Evolutionary conservation across 2,113 vertebrate species (phyloP).

Genomic region (Syngnathus scovelli): DNA sequence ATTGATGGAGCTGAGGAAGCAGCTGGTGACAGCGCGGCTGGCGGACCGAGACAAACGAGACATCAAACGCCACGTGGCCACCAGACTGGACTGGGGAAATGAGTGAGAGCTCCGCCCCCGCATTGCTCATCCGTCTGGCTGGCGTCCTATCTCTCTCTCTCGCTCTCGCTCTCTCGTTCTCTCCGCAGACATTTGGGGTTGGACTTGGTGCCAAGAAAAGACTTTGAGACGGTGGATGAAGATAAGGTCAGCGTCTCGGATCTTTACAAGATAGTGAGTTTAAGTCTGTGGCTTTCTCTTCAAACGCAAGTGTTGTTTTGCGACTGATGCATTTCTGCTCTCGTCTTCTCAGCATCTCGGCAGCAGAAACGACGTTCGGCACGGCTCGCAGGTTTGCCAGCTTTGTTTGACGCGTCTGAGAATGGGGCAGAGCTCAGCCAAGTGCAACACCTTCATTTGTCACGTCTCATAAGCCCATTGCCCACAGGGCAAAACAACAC

Average conservation of each 20-base stretch:
- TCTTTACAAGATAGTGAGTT: conserved; percentile 95
- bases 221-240: conserved; percentile 95
- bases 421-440: too few relatives aligned
- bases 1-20: conserved; percentile 91
- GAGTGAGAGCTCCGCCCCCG: conserved; percentile 77
- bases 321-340: background rate
- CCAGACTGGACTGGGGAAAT: conserved; percentile 97
- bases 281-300: background rate
- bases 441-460: too few relatives aligned
- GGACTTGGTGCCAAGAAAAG: conserved; percentile 93
- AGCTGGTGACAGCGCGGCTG: conserved; percentile 86
- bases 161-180: too few relatives aligned
- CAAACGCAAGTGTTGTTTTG: background rate
- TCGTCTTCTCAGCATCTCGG: conserved; percentile 82
- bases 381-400: conserved; percentile 85
- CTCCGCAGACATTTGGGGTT: conserved; percentile 86
- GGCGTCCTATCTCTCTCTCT: background rate
- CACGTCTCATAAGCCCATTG: too few relatives aligned
- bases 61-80: conserved; percentile 91
- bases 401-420: too few relatives aligned
- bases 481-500: too few relatives aligned
- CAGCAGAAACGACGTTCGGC: conserved; percentile 93
- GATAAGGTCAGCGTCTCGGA: conserved; percentile 96
- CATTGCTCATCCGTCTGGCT: conserved; percentile 25
- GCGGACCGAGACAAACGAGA: conserved; percentile 93